These are phyloP conservation scores for Chloropsis cyanopogon DNA, from an alignment of 2,113 vertebrate genomes.

Conservation along the genomic window DNA sequence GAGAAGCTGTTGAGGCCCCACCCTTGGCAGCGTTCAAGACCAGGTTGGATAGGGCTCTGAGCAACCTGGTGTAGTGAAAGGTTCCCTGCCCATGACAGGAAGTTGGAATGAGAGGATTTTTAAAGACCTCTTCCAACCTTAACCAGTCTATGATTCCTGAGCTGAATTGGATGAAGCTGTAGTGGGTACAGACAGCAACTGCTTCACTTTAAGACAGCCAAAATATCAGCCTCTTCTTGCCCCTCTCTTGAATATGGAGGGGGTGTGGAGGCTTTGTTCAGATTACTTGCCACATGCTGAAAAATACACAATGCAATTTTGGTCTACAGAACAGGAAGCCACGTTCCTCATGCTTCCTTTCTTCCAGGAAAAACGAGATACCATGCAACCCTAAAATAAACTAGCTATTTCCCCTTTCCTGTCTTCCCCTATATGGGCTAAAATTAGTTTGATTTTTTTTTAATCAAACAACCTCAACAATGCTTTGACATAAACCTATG, in stretches of 20 bases:
- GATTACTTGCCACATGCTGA: neutral
- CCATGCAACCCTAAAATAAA: neutral
- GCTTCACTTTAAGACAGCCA: neutral
- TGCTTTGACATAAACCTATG: neutral
- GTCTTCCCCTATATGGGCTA: neutral
- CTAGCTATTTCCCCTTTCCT: neutral
- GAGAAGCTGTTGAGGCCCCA: neutral
- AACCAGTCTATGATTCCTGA: neutral
- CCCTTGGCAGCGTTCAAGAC: neutral
- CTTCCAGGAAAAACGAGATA: constrained; percentile 25
- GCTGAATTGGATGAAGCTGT: neutral
- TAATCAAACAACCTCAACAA: neutral
- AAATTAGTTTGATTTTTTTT: neutral
- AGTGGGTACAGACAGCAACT: neutral
- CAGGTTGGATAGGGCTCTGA: neutral
- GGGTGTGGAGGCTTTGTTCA: neutral
- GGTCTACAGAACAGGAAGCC: constrained; percentile 32
- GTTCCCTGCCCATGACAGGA: neutral
- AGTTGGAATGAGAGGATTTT: neutral
- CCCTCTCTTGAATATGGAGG: neutral
- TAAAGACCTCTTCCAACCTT: neutral
- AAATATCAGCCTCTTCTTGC: neutral
- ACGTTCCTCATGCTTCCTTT: constrained; percentile 13
- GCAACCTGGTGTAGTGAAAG: neutral
- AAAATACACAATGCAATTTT: neutral